Conservation (phyloP, 2,113 vertebrate species). For the Clinocottus analis region DNA sequence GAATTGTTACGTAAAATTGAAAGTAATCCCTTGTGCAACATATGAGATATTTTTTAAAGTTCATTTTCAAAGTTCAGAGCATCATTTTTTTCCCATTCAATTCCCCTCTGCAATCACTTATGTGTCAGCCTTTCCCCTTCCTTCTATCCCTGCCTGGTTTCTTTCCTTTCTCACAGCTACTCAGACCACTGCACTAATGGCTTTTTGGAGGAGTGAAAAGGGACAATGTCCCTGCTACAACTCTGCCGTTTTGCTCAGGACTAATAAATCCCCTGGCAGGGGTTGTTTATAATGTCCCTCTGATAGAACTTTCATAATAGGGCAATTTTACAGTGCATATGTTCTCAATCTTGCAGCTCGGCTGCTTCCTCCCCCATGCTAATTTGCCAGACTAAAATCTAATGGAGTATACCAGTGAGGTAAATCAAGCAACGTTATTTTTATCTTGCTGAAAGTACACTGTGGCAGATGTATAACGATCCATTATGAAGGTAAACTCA, state of each 20-base stretch:
- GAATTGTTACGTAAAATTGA: not conserved
- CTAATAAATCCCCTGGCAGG: conserved; percentile 73
- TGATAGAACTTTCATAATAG: conserved; percentile 71
- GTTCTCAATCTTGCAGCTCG: conserved; percentile 55
- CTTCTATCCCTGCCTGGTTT: conserved; percentile 20
- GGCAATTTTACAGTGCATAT: conserved; percentile 67
- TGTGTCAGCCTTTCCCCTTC: conserved; percentile 16
- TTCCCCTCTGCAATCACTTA: conserved; percentile 17
- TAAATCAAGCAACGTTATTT: conserved; percentile 78
- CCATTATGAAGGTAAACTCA: conserved; percentile 77
- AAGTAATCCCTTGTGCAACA: not conserved
- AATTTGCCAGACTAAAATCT: conserved; percentile 78
- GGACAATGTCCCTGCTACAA: conserved; percentile 49
- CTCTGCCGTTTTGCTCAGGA: conserved; percentile 45
- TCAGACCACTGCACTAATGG: conserved; percentile 58
- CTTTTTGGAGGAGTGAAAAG: conserved; percentile 62
- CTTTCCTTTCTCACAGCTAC: conserved; percentile 40
- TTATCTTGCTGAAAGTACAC: conserved; percentile 70
- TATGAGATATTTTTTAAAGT: conserved; percentile 29
- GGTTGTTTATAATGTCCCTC: conserved; percentile 75
- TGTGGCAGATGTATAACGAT: conserved; percentile 81
- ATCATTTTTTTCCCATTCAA: conserved; percentile 34
- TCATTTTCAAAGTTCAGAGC: conserved; percentile 36
- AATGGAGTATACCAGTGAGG: conserved; percentile 77
- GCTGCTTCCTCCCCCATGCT: conserved; percentile 58